phyloP scores from a whole-genome alignment of 2,113 vertebrate genomes.

The Alligator mississippiensis region DNA sequence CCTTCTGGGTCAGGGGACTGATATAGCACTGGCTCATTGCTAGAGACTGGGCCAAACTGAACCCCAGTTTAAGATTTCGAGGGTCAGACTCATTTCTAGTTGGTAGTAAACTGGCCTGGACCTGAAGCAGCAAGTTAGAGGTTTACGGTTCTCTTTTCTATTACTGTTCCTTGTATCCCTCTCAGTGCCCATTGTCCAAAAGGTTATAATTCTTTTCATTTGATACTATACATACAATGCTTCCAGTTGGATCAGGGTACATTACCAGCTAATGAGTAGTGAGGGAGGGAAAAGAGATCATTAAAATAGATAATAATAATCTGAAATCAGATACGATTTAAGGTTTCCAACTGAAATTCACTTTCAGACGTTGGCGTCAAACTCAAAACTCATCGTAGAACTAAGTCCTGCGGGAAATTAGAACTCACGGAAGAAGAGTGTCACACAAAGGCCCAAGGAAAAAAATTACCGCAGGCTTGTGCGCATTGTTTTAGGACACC shows the following conservation, averaged over 20 bases:
- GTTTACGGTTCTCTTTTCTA: background rate
- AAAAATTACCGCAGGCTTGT: background rate
- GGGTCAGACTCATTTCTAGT: background rate
- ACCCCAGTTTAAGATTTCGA: background rate
- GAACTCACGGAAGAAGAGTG: background rate
- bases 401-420: background rate
- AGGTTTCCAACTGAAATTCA: background rate
- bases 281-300: background rate
- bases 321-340: background rate
- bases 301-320: background rate
- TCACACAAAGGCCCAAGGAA: background rate
- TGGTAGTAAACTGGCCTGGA: background rate
- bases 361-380: background rate
- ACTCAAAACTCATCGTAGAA: background rate
- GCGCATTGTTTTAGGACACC: background rate
- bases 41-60: background rate
- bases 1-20: background rate
- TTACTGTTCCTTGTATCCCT: background rate
- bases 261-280: background rate
- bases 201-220: background rate
- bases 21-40: background rate
- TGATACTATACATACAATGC: background rate
- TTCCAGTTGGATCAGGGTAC: background rate
- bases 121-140: background rate
- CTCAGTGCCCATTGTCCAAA: background rate